Evolutionary conservation across 2,888 invertebrate species (phyloP).

Genomic region (Amiota mariae): DNA sequence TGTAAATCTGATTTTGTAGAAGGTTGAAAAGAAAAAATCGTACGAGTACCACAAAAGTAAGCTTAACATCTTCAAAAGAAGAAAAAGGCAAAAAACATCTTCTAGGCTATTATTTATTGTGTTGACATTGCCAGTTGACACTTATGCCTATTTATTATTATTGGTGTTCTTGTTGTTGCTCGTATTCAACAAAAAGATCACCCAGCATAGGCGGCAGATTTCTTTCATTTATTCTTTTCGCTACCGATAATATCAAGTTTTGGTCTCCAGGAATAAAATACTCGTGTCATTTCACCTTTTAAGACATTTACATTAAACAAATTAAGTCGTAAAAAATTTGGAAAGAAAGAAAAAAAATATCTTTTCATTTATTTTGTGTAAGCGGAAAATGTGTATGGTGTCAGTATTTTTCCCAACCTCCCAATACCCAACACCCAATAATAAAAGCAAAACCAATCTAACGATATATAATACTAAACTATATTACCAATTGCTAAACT

Average conservation of each 20-base stretch:
- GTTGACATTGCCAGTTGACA: conserved; percentile 8
- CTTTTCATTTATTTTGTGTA: neutral
- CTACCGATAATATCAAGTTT: neutral
- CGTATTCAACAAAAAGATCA: no score
- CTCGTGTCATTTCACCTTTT: neutral
- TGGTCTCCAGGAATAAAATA: neutral
- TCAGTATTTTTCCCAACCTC: neutral
- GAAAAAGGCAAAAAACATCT: neutral
- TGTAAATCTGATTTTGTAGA: no score
- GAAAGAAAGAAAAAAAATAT: neutral
- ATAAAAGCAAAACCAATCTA: no score
- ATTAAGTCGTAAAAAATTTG: conserved; percentile 6
- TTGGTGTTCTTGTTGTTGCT: neutral
- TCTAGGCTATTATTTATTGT: neutral
- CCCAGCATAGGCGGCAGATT: no score
- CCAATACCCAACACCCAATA: neutral
- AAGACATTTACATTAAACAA: neutral
- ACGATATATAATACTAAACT: no score
- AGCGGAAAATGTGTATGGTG: neutral
- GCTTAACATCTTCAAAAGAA: no score
- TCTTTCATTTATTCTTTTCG: neutral
- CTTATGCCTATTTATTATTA: neutral
- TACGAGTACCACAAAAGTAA: no score
- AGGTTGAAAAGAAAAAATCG: no score
- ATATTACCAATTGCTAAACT: conserved; percentile 5